These are phyloP conservation scores for Sebastes diploproa DNA, from an alignment of 2,797 vertebrate genomes.

Conservation along the genomic window DNA sequence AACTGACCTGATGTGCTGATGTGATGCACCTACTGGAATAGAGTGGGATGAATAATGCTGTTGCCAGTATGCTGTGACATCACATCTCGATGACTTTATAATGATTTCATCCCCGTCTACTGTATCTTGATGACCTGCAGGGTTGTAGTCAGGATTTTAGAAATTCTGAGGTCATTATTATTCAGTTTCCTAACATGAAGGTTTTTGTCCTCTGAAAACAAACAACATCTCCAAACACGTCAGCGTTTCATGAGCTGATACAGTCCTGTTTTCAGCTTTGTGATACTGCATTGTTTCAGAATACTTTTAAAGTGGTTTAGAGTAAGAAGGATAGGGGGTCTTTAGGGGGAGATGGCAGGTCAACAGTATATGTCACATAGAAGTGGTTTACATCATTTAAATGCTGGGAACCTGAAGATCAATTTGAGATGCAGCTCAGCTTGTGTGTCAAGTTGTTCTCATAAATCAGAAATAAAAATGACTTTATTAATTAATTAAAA, in stretches of 20 bases:
- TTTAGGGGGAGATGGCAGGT: background rate
- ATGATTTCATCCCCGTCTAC: conserved; percentile 16
- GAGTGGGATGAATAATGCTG: conserved; percentile 38
- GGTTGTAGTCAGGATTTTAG: background rate
- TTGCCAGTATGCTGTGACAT: conserved; percentile 50
- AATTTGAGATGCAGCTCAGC: background rate
- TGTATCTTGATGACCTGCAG: background rate
- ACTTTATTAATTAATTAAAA: background rate
- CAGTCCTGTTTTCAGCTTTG: background rate
- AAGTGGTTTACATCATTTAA: background rate
- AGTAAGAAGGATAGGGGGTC: background rate
- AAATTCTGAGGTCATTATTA: background rate
- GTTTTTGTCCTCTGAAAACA: background rate
- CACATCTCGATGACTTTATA: conserved; percentile 29
- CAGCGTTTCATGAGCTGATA: background rate
- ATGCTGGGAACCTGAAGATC: background rate
- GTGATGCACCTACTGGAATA: conserved; percentile 55
- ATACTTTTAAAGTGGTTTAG: background rate
- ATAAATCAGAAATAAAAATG: background rate
- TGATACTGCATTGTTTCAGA: background rate
- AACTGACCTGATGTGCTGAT: conserved; percentile 40
- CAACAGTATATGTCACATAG: background rate
- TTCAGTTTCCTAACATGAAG: background rate
- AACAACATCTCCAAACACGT: background rate
- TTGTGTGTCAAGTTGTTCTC: background rate